Conservation (phyloP, 2,888 invertebrate species). For the Mamestra brassicae region DNA sequence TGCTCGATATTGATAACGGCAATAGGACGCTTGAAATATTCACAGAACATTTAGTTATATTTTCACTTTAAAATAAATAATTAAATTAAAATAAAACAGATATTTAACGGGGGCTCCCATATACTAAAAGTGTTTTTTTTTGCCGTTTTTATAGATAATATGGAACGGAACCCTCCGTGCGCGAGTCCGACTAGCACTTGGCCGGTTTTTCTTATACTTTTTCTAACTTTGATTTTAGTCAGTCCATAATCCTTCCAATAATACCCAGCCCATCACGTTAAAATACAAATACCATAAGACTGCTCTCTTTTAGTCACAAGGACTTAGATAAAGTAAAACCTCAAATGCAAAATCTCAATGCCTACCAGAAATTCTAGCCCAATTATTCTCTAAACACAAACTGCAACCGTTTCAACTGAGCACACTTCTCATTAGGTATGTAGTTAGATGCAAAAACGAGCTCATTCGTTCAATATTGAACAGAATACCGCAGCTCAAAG, state of each 20-base stretch:
- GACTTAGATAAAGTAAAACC: background rate
- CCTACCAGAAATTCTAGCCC: background rate
- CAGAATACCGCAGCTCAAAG: too few relatives aligned
- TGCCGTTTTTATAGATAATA: too few relatives aligned
- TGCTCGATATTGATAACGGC: too few relatives aligned
- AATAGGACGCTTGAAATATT: too few relatives aligned
- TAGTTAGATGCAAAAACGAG: background rate
- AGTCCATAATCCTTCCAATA: background rate
- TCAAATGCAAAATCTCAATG: background rate
- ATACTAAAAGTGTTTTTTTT: too few relatives aligned
- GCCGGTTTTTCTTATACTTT: background rate
- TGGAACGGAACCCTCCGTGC: too few relatives aligned
- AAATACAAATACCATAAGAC: background rate
- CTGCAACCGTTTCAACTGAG: background rate
- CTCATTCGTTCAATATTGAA: background rate
- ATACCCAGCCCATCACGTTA: too few relatives aligned
- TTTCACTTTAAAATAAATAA: too few relatives aligned
- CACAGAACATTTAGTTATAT: too few relatives aligned
- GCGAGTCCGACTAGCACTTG: too few relatives aligned
- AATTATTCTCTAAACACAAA: background rate
- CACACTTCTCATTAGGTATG: background rate
- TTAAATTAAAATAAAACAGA: too few relatives aligned
- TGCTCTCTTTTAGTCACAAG: background rate
- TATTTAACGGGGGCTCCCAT: too few relatives aligned
- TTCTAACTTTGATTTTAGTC: background rate